These are phyloP conservation scores for Chromobotia macracanthus DNA, from an alignment of 2,797 vertebrate species.

Conservation along the genomic window DNA sequence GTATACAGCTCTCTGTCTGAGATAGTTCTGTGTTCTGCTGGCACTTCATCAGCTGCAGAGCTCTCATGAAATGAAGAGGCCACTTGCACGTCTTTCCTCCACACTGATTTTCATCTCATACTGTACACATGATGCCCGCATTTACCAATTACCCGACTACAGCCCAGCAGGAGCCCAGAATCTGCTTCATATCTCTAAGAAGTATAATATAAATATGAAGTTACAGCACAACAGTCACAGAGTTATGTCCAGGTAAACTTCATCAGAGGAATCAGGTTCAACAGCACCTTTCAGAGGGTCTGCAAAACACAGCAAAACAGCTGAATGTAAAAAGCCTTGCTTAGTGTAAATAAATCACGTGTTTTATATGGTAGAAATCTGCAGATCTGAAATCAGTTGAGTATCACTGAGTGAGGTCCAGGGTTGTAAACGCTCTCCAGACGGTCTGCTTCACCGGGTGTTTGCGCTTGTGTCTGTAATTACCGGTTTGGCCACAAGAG, in stretches of 20 bases:
- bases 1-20: background rate
- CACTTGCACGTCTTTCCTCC: constrained; percentile 9
- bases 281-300: constrained; percentile 11
- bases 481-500: constrained; percentile 68
- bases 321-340: background rate
- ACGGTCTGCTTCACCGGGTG: background rate
- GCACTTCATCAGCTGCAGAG: constrained; percentile 34
- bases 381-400: no score
- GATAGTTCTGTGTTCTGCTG: constrained; percentile 15
- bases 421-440: background rate
- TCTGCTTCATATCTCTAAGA: constrained; percentile 14
- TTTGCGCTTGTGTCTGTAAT: constrained; percentile 26
- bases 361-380: no score
- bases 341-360: no score
- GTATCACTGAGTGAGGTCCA: background rate
- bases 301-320: background rate
- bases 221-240: constrained; percentile 65
- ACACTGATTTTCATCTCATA: constrained; percentile 19
- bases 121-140: constrained; percentile 29
- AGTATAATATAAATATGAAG: constrained; percentile 64
- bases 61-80: constrained; percentile 27
- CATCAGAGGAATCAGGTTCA: constrained; percentile 36
- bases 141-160: constrained; percentile 46
- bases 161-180: constrained; percentile 35
- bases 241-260: constrained; percentile 58